phyloP scores from a whole-genome alignment of 2,888 invertebrate genomes.

The Oegoconia quadripuncta region DNA sequence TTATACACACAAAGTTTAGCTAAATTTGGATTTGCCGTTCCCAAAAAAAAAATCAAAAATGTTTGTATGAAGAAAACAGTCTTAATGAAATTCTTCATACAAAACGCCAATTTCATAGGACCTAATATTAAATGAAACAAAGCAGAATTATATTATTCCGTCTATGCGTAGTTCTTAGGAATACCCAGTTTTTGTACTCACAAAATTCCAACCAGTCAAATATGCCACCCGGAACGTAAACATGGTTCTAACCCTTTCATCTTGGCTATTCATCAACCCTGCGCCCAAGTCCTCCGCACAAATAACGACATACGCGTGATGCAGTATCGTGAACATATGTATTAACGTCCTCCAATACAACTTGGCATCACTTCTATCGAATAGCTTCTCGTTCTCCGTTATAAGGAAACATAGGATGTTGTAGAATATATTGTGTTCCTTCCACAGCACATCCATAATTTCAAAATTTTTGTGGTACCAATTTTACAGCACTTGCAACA shows the following conservation, averaged over 20 bases:
- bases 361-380: conserved; percentile 53
- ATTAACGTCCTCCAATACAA: conserved; percentile 62
- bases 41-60: no score
- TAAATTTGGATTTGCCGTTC: no score
- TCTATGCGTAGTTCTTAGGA: no score
- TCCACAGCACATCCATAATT: conserved; percentile 45
- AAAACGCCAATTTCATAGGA: no score
- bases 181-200: conserved; percentile 47
- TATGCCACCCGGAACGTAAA: conserved; percentile 40
- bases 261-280: conserved; percentile 27
- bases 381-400: conserved; percentile 63
- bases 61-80: no score
- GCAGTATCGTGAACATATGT: conserved; percentile 41
- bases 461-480: no score
- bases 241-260: conserved; percentile 38
- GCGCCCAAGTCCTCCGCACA: conserved; percentile 29
- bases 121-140: no score
- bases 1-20: no score
- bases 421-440: conserved; percentile 57
- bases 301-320: conserved; percentile 40
- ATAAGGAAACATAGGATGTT: conserved; percentile 62
- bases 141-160: neutral
- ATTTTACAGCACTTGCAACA: no score
- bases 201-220: conserved; percentile 66
- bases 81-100: no score